A percentile compares a stretch with the other conserved stretches of the same genome.
These are phyloP conservation scores for Salarias fasciatus DNA, from an alignment of 2,797 vertebrate genomes.

Conservation along the genomic window DNA sequence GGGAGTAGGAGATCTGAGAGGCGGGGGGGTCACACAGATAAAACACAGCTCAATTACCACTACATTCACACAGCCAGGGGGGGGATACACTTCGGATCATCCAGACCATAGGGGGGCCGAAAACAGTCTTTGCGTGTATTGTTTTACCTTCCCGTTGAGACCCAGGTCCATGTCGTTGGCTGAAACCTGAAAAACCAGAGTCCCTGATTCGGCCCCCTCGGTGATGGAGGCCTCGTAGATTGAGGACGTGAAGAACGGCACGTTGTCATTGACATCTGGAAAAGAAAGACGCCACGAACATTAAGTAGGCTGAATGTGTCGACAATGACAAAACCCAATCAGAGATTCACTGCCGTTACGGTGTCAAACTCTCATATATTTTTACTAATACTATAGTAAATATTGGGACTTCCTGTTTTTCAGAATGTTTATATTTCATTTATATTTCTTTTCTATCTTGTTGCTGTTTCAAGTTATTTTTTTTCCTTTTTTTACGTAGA, in stretches of 20 bases:
- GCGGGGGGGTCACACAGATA: not conserved
- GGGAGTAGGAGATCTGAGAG: slow-evolving; percentile 88
- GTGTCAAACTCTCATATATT: too few relatives aligned
- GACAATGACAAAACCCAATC: too few relatives aligned
- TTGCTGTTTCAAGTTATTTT: too few relatives aligned
- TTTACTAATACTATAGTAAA: too few relatives aligned
- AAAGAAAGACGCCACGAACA: too few relatives aligned
- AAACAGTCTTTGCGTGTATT: not conserved
- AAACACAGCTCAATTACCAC: not conserved
- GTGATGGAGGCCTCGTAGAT: slow-evolving; percentile 89
- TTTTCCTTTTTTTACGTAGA: too few relatives aligned
- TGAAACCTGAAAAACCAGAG: slow-evolving; percentile 87
- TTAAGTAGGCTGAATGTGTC: too few relatives aligned
- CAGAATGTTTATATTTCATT: too few relatives aligned
- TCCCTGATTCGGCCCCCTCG: slow-evolving; percentile 86
- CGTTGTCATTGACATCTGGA: slow-evolving; percentile 93
- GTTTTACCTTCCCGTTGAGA: slow-evolving; percentile 87
- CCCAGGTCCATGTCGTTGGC: slow-evolving; percentile 88
- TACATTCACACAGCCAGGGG: slow-evolving; percentile 5
- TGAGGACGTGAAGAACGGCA: slow-evolving; percentile 92
- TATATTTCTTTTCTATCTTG: too few relatives aligned
- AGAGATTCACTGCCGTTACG: too few relatives aligned
- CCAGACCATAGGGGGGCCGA: too few relatives aligned
- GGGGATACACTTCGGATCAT: not conserved
- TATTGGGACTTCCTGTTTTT: too few relatives aligned